phyloP scores from a whole-genome alignment of 2,888 invertebrate genomes.

The Gryllus longicercus region DNA sequence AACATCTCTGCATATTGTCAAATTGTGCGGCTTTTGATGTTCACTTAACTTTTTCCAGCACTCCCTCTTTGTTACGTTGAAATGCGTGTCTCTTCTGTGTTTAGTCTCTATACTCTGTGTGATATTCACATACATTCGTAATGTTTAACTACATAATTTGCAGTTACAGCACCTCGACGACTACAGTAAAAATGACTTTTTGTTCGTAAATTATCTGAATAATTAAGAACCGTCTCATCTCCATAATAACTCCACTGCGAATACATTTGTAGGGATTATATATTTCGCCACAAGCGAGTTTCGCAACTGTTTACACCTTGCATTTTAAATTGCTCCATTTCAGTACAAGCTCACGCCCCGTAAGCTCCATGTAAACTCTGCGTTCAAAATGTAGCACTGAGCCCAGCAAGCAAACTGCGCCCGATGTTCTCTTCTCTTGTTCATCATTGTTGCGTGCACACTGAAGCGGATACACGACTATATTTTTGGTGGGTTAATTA shows the following conservation, averaged over 20 bases:
- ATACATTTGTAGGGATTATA: slow-evolving; percentile 17
- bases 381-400: too few species aligned
- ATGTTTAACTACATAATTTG: slow-evolving; percentile 8
- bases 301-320: slow-evolving; percentile 9
- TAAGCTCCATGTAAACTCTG: too few species aligned
- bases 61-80: background rate
- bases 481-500: too few species aligned
- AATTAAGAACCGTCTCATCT: background rate
- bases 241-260: slow-evolving; percentile 10
- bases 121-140: background rate
- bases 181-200: background rate
- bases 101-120: background rate
- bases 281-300: background rate
- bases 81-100: background rate
- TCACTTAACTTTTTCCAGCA: background rate
- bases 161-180: background rate
- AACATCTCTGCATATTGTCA: background rate
- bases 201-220: slow-evolving; percentile 17
- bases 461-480: too few species aligned
- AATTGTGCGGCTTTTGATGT: background rate
- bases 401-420: too few species aligned
- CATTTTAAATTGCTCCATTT: slow-evolving; percentile 17
- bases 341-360: background rate
- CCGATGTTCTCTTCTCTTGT: too few species aligned
- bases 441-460: too few species aligned